phyloP scores from a whole-genome alignment of 1,140 invertebrate genomes.

The Dinoponera quadriceps region DNA sequence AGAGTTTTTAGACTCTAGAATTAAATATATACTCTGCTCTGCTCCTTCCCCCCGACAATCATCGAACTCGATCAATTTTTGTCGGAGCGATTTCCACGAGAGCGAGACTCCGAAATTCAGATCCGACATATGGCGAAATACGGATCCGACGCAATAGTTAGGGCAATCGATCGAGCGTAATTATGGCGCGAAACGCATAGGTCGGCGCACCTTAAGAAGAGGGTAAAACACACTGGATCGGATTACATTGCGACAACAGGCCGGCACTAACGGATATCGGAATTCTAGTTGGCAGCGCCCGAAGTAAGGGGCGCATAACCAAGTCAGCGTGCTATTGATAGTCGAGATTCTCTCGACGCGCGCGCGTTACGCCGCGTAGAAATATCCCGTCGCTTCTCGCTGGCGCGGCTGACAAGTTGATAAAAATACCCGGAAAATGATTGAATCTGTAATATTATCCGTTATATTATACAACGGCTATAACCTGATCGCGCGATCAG shows the following conservation, averaged over 20 bases:
- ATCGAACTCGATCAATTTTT: background rate
- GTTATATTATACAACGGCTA: slow-evolving; percentile 50
- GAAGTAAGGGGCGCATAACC: slow-evolving; percentile 47
- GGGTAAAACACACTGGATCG: slow-evolving; percentile 45
- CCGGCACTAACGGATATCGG: slow-evolving; percentile 54
- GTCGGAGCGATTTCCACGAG: background rate
- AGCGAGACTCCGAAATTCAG: slow-evolving; percentile 1
- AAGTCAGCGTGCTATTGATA: slow-evolving; percentile 63
- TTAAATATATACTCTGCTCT: no score
- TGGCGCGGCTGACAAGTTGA: slow-evolving; percentile 45
- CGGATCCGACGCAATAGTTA: background rate
- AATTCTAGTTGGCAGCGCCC: slow-evolving; percentile 51
- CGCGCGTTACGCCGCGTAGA: slow-evolving; percentile 46
- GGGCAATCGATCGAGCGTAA: slow-evolving; percentile 17
- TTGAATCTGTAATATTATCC: slow-evolving; percentile 61
- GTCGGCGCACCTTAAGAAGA: slow-evolving; percentile 39
- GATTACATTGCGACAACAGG: slow-evolving; percentile 52
- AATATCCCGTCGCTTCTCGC: slow-evolving; percentile 44
- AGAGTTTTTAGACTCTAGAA: no score
- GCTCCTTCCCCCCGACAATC: background rate
- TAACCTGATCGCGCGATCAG: slow-evolving; percentile 18
- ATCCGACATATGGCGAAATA: slow-evolving; percentile 19
- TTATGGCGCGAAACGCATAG: background rate
- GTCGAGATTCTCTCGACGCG: slow-evolving; percentile 51
- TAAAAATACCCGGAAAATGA: slow-evolving; percentile 59